Percentiles rank a stretch among this genome's conserved stretches.
These are phyloP conservation scores for Brienomyrus brachyistius DNA, from an alignment of 2,113 vertebrate genomes.

Conservation along the genomic window DNA sequence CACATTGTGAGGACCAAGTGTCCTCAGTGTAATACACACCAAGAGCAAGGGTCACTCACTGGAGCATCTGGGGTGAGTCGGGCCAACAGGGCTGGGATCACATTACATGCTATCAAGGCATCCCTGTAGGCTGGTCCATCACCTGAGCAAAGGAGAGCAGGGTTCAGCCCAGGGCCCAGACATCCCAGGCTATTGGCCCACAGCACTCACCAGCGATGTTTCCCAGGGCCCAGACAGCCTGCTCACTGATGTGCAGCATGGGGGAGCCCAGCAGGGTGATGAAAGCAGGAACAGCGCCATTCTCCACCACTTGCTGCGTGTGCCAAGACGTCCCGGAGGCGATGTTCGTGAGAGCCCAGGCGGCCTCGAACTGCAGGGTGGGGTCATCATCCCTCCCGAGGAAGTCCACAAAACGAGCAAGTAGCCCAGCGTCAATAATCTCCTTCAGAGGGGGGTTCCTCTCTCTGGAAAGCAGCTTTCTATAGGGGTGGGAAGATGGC, in stretches of 20 bases:
- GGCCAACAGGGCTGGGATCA: conserved; percentile 67
- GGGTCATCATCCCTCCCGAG: conserved; percentile 54
- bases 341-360: conserved; percentile 88
- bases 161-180: not conserved
- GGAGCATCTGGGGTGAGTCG: conserved; percentile 68
- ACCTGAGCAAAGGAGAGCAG: conserved; percentile 52
- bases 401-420: conserved; percentile 74
- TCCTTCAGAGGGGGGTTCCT: conserved; percentile 68
- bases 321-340: conserved; percentile 80
- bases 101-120: conserved; percentile 63
- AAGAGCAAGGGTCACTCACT: conserved; percentile 54
- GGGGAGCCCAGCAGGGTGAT: conserved; percentile 73
- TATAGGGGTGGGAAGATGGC: conserved; percentile 31
- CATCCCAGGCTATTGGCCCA: not conserved
- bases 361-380: conserved; percentile 79
- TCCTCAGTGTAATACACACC: not conserved
- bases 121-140: conserved; percentile 79
- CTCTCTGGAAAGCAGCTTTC: conserved; percentile 75
- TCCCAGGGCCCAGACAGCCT: conserved; percentile 85
- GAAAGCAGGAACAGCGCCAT: conserved; percentile 72
- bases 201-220: conserved; percentile 78
- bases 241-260: conserved; percentile 75
- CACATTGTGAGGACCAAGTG: not conserved
- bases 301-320: conserved; percentile 75
- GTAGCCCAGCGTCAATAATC: conserved; percentile 68